These are phyloP conservation scores for Sinotaia quadrata DNA, from an alignment of 2,888 invertebrate genomes.

Conservation along the genomic window DNA sequence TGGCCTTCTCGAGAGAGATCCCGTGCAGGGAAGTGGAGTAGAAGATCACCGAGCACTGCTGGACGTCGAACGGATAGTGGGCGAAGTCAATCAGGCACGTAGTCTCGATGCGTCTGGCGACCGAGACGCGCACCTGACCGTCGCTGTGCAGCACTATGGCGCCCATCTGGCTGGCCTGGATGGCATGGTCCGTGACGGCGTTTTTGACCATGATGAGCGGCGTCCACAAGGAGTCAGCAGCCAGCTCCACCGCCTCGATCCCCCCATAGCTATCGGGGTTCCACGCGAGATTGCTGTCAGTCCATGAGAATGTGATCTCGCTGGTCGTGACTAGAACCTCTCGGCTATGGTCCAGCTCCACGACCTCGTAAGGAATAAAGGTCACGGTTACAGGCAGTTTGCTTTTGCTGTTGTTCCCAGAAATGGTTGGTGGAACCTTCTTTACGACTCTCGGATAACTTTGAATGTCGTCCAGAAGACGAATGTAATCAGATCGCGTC, in stretches of 20 bases:
- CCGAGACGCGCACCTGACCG: neutral
- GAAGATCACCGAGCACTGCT: neutral
- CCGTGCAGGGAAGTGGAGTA: neutral
- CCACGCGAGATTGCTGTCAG: slow-evolving; percentile 1
- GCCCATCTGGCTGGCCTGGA: neutral
- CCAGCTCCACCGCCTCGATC: neutral
- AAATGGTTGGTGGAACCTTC: too few species aligned
- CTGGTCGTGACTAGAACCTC: neutral
- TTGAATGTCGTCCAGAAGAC: too few species aligned
- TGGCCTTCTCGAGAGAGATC: too few species aligned
- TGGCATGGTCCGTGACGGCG: neutral
- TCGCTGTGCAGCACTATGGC: neutral
- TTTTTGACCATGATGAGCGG: neutral
- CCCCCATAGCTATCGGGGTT: slow-evolving; percentile 1
- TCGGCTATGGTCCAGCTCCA: neutral
- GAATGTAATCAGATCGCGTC: too few species aligned
- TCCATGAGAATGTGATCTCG: neutral
- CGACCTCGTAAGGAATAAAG: slow-evolving; percentile 9
- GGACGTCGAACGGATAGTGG: neutral
- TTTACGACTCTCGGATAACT: too few species aligned
- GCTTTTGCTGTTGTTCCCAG: too few species aligned
- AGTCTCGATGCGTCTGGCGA: neutral
- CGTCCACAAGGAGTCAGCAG: neutral
- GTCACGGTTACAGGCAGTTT: too few species aligned
- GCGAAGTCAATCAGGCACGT: neutral